Base-by-base conservation (phyloP, 1,140 invertebrate genomes). In the Periplaneta americana region DNA sequence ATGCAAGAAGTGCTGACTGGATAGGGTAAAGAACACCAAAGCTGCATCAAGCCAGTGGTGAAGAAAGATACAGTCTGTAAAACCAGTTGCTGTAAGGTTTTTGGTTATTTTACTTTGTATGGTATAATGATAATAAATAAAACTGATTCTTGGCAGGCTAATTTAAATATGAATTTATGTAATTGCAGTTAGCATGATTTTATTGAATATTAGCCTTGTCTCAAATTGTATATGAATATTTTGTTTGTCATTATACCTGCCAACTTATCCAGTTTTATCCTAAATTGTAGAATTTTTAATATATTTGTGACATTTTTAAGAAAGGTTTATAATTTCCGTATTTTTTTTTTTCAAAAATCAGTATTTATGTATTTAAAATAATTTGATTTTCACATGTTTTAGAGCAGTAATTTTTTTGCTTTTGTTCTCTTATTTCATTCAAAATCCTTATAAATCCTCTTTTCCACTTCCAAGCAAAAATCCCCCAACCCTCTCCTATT, bases 21-120 rank as follows among this genome's bases (percentile, higher is more conserved):
- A 78, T 78, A 78, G 76, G 76, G 76, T 78, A 78, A 35, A 78
- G 34, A 78, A 78, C 76, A 78, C 76, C 76, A 78, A 78, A 78
- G 34, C 34, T 34, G 34, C 13, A 36, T 34, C 2, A 18, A 31
- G 34, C 36, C 13, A 78, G 2, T 78, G 76, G 76, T 35, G 34
- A 18, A 39, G 17, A 39, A 35, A 36, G 35, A 34, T 36, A 36
- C 33, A 76, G 32, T 78, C 18, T 78, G 48, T 66, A 66, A 66
- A 66, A 66, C 22, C 48, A 66, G 22, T 66, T 66, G n/a, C 48
- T 66, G 48, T 36, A 78, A 36, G 34, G 13, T 22, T 76, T 76
- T 78, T 78, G 76, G 76, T 78, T 78, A 78, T 78, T 36, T 36
- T 78, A 78, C 76, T 78, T 78, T 78, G 76, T 78, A 78, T 37